Evolutionary conservation across 1,140 invertebrate genomes (phyloP), one percentile per base, ranked within the genome.

Genomic region (Campodea augens): DNA sequence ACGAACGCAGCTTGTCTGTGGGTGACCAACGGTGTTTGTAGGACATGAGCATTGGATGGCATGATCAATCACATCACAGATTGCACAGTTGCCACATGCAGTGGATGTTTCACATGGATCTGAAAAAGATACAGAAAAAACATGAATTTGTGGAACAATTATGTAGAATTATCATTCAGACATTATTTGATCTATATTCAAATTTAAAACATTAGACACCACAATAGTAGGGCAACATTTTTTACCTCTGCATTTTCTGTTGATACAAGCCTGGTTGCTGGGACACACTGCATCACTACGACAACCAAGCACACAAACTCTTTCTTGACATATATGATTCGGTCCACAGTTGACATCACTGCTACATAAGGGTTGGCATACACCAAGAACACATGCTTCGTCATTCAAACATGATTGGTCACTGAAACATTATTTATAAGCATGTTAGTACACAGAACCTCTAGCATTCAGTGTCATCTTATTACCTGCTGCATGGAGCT

Each of bases 281-380:
- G 73, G 63, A 57, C 87, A 91, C 10, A 76, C 72, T n/a, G 75
- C 72, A 57, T 88, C 85, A 56, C 72, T 81, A 25, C 83, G 69
- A 57, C 85, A 90, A 15, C 85, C 85, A 51, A 77, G 71, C 49
- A 84, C 75, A 57, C 87, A 92, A 47, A 89, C 66, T 49, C 86
- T 71, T 52, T 81, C 85, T 57, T 82, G 75, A 56, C 87, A 92
- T 52, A 89, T 87, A 58, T 87, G 78, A 52, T 81, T 78, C 0
- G 71, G 58, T 25, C 70, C 70, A 56, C 88, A 92, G 43, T 80
- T 75, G 27, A 72, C 68, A 56, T 91, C 85, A 43, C 75, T 83
- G 57, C 85, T 89, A 54, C 83, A 90, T 18, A 89, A 75, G 3
- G 75, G 67, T 59, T 81, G 77, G 54, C 86, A 90, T 18, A 80